A percentile compares a stretch with the other conserved stretches of the same genome.
These are phyloP conservation scores for Gallinago undulata DNA, from an alignment of 2,113 vertebrate species.

Conservation along the genomic window DNA sequence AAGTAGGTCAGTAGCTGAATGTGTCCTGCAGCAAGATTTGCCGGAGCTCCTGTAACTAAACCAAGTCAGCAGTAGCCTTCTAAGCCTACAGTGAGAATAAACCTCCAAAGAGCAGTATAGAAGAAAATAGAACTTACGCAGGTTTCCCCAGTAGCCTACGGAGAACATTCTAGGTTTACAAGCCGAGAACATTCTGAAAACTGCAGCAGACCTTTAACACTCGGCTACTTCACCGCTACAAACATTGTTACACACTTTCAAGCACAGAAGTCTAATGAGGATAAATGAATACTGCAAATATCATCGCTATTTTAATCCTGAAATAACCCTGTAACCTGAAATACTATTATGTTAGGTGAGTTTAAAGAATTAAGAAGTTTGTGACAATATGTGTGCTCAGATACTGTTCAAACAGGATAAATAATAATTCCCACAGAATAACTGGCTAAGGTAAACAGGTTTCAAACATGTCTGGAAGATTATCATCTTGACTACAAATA, in stretches of 20 bases:
- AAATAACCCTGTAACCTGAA: neutral
- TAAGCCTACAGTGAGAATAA: neutral
- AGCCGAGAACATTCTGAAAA: neutral
- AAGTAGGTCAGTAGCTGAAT: constrained; percentile 42
- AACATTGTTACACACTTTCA: neutral
- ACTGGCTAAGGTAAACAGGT: neutral
- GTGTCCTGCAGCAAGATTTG: neutral
- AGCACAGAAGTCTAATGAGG: neutral
- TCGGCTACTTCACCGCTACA: neutral
- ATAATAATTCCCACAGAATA: neutral
- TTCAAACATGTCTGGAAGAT: neutral
- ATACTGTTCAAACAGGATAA: neutral
- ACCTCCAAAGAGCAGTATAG: neutral
- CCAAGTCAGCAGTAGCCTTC: neutral
- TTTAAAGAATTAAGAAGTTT: neutral
- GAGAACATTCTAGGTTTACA: neutral
- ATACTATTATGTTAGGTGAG: neutral
- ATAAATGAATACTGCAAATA: neutral
- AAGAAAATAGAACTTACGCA: neutral
- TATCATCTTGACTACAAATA: neutral
- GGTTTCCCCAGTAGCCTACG: neutral
- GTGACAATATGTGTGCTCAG: neutral
- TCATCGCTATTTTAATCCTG: neutral
- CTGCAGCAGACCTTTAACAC: neutral
- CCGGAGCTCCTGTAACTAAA: neutral